Evolutionary conservation across 2,797 vertebrate genomes (phyloP).

Genomic region (Vipera ursinii): DNA sequence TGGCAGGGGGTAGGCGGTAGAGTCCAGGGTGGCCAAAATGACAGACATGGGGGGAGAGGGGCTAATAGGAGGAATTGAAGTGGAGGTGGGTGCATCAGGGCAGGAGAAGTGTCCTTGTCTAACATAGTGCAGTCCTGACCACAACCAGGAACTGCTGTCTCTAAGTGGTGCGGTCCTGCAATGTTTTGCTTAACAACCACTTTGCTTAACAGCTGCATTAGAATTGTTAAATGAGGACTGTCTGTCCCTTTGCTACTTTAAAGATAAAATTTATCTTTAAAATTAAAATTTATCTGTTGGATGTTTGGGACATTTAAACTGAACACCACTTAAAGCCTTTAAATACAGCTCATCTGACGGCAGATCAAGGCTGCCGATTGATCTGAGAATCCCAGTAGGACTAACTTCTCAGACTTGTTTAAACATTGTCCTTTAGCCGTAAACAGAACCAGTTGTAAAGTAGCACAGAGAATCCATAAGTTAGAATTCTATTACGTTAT

Average conservation of each 20-base stretch:
- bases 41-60: background rate
- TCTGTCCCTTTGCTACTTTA: background rate
- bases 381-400: background rate
- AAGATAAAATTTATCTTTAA: too few relatives aligned
- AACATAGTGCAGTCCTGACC: background rate
- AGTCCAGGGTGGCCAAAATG: background rate
- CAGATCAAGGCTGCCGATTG: background rate
- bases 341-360: background rate
- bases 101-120: background rate
- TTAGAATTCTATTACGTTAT: background rate
- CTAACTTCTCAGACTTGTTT: background rate
- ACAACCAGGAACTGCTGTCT: background rate
- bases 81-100: background rate
- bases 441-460: background rate
- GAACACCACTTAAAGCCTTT: background rate
- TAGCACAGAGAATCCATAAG: background rate
- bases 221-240: background rate
- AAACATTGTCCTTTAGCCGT: too few relatives aligned
- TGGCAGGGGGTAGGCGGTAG: background rate
- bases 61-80: background rate
- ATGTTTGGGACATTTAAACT: background rate
- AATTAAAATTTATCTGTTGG: slow-evolving; percentile 8
- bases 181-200: background rate
- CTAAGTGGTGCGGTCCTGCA: background rate
- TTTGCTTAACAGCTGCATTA: background rate